These are phyloP conservation scores for Monopterus albus DNA, from an alignment of 2,113 vertebrate species.

Conservation along the genomic window DNA sequence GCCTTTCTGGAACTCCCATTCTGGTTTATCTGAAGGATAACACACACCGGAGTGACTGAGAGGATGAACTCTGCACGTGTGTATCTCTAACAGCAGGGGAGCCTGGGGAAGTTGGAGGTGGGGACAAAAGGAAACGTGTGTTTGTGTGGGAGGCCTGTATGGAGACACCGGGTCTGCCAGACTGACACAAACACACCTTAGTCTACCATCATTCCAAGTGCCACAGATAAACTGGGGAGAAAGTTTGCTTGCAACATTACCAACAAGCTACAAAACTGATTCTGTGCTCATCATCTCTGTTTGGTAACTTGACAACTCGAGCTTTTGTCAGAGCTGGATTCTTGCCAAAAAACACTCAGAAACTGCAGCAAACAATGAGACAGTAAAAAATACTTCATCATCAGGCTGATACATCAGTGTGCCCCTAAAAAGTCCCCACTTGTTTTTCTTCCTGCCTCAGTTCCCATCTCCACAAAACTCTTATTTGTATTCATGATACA, in stretches of 20 bases:
- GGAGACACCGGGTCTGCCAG: constrained; percentile 64
- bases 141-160: constrained; percentile 49
- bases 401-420: not conserved
- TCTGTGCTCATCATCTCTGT: not conserved
- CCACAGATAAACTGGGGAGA: constrained; percentile 39
- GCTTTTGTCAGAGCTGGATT: not conserved
- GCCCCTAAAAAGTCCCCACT: not conserved
- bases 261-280: not conserved
- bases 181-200: constrained; percentile 58
- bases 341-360: constrained; percentile 1
- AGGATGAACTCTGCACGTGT: constrained; percentile 1
- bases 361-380: constrained; percentile 4
- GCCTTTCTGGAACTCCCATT: too few relatives aligned
- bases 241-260: constrained; percentile 22
- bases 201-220: constrained; percentile 37
- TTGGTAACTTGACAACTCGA: constrained; percentile 3
- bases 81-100: constrained; percentile 46
- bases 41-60: too few relatives aligned
- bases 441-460: not conserved
- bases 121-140: constrained; percentile 38
- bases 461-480: not conserved
- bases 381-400: not conserved
- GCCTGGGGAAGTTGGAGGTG: constrained; percentile 35
- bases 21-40: not conserved
- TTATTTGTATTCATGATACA: constrained; percentile 38